phyloP scores from a whole-genome alignment of 2,113 vertebrate species.

The Crotophaga sulcirostris region DNA sequence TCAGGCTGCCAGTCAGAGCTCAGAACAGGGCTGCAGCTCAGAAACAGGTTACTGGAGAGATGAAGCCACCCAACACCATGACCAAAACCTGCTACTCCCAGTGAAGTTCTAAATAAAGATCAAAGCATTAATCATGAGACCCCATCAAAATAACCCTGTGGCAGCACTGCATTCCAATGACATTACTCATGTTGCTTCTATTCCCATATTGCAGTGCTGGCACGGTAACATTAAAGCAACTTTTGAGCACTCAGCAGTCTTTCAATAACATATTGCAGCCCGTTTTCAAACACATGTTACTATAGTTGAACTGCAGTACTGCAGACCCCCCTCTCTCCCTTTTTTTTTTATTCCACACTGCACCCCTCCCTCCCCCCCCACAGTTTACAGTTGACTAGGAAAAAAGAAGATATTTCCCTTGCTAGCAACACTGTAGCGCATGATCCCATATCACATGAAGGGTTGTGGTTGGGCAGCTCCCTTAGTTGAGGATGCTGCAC shows the following conservation, averaged over 20 bases:
- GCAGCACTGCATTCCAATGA: background rate
- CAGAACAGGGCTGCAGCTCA: background rate
- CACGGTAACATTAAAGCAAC: background rate
- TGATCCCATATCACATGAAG: background rate
- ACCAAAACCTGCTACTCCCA: background rate
- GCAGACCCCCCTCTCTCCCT: background rate
- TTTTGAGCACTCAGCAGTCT: background rate
- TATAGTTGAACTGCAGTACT: background rate
- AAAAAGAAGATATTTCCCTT: background rate
- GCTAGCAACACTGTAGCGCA: accelerated
- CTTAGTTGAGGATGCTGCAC: background rate
- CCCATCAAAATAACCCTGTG: background rate
- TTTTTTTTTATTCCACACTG: too few species aligned
- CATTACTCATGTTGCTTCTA: background rate
- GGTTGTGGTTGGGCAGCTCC: background rate
- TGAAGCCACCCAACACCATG: background rate
- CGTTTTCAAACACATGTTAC: background rate
- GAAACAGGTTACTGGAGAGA: background rate
- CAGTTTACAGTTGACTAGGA: background rate
- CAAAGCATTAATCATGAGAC: background rate
- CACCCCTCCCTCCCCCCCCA: accelerated
- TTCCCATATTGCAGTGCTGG: background rate
- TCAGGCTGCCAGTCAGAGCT: background rate
- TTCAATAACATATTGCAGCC: background rate
- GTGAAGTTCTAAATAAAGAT: background rate